Percentiles rank a stretch among this genome's conserved stretches.
These are phyloP conservation scores for Drosophila takahashii DNA, from an alignment of 1,140 invertebrate species.

Conservation along the genomic window DNA sequence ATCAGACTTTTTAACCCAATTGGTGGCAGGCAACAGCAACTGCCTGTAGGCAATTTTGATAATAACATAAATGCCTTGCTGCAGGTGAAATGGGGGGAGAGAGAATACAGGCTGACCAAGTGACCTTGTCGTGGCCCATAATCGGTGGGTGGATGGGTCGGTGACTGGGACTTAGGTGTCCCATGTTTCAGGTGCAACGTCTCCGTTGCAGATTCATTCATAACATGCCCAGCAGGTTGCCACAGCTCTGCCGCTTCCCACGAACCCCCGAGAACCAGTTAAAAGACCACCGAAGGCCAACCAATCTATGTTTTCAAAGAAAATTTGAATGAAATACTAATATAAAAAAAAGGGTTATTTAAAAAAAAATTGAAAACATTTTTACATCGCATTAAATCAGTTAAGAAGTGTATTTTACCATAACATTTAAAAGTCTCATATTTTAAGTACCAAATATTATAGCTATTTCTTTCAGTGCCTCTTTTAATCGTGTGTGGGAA, in stretches of 20 bases:
- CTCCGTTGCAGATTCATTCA: conserved; percentile 26
- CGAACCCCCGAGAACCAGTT: conserved; percentile 56
- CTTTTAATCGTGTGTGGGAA: conserved; percentile 71
- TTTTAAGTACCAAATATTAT: neutral
- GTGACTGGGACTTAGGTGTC: conserved; percentile 25
- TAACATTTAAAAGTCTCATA: no score
- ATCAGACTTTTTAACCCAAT: conserved; percentile 11
- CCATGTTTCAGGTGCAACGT: conserved; percentile 18
- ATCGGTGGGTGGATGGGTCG: conserved; percentile 40
- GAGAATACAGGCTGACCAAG: conserved; percentile 36
- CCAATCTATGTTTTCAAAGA: conserved; percentile 7
- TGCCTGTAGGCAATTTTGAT: conserved; percentile 67
- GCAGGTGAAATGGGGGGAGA: neutral
- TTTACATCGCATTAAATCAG: no score
- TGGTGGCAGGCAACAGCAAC: conserved; percentile 14
- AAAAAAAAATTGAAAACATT: no score
- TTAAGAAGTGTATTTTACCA: no score
- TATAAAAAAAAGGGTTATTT: no score
- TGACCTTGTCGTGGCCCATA: conserved; percentile 62
- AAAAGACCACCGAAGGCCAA: conserved; percentile 10
- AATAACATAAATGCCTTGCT: conserved; percentile 60
- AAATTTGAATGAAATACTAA: no score
- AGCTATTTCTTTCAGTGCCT: conserved; percentile 10
- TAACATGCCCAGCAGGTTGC: conserved; percentile 44
- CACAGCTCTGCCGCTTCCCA: conserved; percentile 62